phyloP scores from a whole-genome alignment of 2,797 vertebrate genomes.

The Chaetophractus vellerosus region DNA sequence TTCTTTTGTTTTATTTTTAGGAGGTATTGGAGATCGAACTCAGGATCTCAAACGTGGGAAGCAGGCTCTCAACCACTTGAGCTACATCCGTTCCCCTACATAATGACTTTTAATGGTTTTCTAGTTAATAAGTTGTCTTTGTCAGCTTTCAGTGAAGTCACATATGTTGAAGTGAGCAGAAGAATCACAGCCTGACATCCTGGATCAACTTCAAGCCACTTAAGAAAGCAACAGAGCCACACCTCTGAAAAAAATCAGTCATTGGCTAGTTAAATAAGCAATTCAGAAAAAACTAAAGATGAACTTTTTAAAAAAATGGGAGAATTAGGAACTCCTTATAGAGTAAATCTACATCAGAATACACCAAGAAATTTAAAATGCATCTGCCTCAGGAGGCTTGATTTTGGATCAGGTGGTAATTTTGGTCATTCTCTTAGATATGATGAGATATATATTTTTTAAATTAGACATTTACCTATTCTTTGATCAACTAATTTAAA shows the following conservation, averaged over 20 bases:
- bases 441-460: background rate
- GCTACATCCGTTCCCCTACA: too few species aligned
- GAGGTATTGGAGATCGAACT: too few species aligned
- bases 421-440: slow-evolving; percentile 43
- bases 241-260: slow-evolving; percentile 70
- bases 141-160: slow-evolving; percentile 70
- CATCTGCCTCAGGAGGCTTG: slow-evolving; percentile 15
- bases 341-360: slow-evolving; percentile 25
- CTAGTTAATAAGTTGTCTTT: slow-evolving; percentile 53
- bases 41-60: too few species aligned
- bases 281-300: slow-evolving; percentile 67
- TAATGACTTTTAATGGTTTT: background rate
- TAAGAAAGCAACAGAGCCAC: slow-evolving; percentile 62
- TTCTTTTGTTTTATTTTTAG: too few species aligned
- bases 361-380: slow-evolving; percentile 58
- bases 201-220: slow-evolving; percentile 33
- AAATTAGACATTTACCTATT: slow-evolving; percentile 25
- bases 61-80: too few species aligned
- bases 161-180: slow-evolving; percentile 29
- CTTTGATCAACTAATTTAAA: slow-evolving; percentile 48
- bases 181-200: slow-evolving; percentile 72
- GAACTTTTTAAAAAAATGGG: slow-evolving; percentile 19
- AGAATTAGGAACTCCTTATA: background rate
- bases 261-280: slow-evolving; percentile 44
- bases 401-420: slow-evolving; percentile 36